Conservation (phyloP, 2,113 vertebrate genomes). For the Hemibates koningsi region DNA sequence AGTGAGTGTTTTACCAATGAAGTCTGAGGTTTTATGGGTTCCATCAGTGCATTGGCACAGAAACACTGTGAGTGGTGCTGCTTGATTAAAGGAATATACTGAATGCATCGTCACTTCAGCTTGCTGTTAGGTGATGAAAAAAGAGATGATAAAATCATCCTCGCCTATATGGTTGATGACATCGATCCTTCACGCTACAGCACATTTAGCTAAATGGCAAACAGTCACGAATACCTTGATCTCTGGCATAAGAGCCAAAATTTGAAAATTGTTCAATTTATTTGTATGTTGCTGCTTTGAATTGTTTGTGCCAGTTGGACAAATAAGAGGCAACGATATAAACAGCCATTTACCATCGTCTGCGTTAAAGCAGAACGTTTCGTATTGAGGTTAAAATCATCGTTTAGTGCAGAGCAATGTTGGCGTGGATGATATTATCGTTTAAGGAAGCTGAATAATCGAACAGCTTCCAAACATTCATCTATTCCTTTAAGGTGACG, state of each 20-base stretch:
- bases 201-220: neutral
- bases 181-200: neutral
- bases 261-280: neutral
- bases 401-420: neutral
- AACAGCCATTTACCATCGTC: neutral
- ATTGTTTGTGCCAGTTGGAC: rapidly evolving
- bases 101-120: neutral
- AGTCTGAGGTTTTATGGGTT: neutral
- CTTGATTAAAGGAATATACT: slow-evolving; percentile 15
- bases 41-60: neutral
- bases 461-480: neutral
- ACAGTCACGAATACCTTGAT: neutral
- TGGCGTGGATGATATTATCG: slow-evolving; percentile 3
- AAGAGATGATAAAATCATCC: neutral
- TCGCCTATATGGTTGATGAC: neutral
- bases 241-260: too few species aligned
- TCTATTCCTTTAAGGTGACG: slow-evolving; percentile 7
- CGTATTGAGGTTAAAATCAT: neutral
- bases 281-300: neutral
- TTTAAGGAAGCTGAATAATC: neutral
- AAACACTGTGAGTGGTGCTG: neutral
- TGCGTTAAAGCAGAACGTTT: neutral
- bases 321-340: neutral
- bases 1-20: neutral
- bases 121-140: neutral